A percentile compares a stretch with the other conserved stretches of the same genome.
Evolutionary conservation across 2,113 vertebrate genomes (phyloP).

Genomic region (Podilymbus podiceps): DNA sequence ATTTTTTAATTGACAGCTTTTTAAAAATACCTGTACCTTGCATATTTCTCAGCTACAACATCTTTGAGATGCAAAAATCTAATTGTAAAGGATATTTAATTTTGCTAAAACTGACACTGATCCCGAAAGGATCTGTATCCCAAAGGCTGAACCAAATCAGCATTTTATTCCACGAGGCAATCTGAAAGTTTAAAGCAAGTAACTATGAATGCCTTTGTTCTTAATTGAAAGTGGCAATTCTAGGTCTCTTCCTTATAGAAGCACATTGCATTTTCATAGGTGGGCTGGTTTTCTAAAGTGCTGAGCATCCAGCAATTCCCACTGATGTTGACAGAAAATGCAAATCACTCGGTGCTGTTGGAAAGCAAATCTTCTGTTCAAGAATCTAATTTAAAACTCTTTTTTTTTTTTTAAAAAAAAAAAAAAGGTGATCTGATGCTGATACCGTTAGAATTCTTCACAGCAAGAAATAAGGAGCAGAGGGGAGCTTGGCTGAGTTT

Average conservation of each 20-base stretch:
- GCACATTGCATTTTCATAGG: constrained; percentile 3
- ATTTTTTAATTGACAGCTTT: neutral
- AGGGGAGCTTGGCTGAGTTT: neutral
- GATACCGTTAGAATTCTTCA: neutral
- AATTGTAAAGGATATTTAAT: neutral
- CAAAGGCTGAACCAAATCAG: constrained; percentile 24
- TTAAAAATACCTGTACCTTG: neutral
- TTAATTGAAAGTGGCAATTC: constrained; percentile 59
- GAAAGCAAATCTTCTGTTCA: constrained; percentile 13
- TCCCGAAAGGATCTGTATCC: neutral
- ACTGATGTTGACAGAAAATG: constrained; percentile 40
- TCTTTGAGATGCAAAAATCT: neutral
- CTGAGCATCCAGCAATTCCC: constrained; percentile 28
- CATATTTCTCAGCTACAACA: neutral
- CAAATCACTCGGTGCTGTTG: neutral
- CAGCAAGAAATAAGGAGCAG: neutral
- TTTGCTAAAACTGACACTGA: neutral
- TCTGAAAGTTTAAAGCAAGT: constrained; percentile 32
- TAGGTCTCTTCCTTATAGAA: constrained; percentile 25
- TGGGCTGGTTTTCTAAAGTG: constrained; percentile 27
- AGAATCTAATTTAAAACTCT: neutral
- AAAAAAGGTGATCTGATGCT: neutral
- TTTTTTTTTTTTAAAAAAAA: neutral
- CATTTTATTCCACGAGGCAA: constrained; percentile 21
- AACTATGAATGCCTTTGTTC: constrained; percentile 18